phyloP scores from a whole-genome alignment of 2,113 vertebrate species.

The Saiga tatarica region DNA sequence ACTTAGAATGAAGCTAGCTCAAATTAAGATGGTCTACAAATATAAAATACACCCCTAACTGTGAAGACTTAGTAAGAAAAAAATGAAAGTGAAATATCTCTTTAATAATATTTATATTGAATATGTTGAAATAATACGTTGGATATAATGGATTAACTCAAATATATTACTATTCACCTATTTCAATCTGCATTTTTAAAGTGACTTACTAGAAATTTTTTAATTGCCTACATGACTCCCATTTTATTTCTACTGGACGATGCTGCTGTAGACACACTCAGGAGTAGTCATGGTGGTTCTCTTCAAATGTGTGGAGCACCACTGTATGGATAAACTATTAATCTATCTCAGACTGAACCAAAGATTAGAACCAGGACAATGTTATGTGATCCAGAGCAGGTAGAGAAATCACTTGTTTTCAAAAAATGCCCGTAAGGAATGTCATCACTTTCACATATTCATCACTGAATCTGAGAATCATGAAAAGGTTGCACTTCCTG shows the following conservation, averaged over 20 bases:
- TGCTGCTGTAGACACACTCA: background rate
- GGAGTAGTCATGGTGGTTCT: rapidly evolving
- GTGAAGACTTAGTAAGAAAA: background rate
- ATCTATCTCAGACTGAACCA: background rate
- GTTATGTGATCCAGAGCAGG: background rate
- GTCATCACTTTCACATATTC: background rate
- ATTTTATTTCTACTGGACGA: background rate
- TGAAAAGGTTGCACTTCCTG: background rate
- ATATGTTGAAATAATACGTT: background rate
- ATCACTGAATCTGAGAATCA: background rate
- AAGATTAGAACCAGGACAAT: background rate
- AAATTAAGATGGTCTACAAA: background rate
- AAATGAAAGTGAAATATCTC: background rate
- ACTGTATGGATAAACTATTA: background rate
- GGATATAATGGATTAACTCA: background rate
- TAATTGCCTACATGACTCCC: background rate
- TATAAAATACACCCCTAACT: background rate
- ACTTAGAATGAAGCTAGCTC: background rate
- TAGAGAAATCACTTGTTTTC: background rate
- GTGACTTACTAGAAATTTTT: background rate
- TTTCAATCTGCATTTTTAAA: background rate
- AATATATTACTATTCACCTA: background rate
- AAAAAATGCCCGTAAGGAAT: background rate
- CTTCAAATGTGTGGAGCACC: background rate
- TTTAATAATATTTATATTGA: background rate